phyloP scores from a whole-genome alignment of 2,797 vertebrate genomes.

The Tamandua tetradactyla region DNA sequence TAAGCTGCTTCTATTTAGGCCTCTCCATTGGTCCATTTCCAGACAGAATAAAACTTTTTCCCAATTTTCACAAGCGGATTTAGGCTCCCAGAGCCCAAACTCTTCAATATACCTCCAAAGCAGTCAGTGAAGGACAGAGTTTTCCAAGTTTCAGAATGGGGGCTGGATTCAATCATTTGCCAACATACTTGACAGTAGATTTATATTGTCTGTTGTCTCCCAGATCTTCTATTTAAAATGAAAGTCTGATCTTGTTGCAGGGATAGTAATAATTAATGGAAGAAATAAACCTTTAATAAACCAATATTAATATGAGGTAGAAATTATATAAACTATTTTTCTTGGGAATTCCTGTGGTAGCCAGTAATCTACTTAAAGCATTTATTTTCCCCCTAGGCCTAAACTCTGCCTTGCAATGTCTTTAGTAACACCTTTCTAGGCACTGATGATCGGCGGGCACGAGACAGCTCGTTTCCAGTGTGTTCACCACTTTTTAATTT shows the following conservation, averaged over 20 bases:
- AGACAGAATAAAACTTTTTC: conserved; percentile 55
- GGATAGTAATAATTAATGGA: conserved; percentile 2
- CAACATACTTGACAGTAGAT: not conserved
- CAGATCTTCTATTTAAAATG: not conserved
- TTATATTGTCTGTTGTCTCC: not conserved
- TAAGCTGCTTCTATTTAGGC: conserved; percentile 63
- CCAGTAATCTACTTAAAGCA: not conserved
- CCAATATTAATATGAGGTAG: not conserved
- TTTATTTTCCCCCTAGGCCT: not conserved
- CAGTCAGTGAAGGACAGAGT: conserved; percentile 23
- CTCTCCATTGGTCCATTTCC: conserved; percentile 58
- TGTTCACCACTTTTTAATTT: not conserved
- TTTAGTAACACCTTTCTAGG: not conserved
- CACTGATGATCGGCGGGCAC: not conserved
- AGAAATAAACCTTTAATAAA: not conserved
- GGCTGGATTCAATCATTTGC: not conserved
- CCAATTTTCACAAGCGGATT: conserved; percentile 38
- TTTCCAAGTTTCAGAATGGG: conserved; percentile 15
- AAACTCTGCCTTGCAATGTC: not conserved
- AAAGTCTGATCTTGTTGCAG: conserved; percentile 6
- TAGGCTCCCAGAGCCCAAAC: conserved; percentile 41
- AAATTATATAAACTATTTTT: conserved; percentile 14
- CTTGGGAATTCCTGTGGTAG: not conserved
- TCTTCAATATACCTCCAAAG: not conserved
- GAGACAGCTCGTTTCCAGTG: not conserved